Percentiles rank a stretch among this genome's conserved stretches.
Conservation (phyloP, 2,113 vertebrate genomes). For the Arenaria interpres region DNA sequence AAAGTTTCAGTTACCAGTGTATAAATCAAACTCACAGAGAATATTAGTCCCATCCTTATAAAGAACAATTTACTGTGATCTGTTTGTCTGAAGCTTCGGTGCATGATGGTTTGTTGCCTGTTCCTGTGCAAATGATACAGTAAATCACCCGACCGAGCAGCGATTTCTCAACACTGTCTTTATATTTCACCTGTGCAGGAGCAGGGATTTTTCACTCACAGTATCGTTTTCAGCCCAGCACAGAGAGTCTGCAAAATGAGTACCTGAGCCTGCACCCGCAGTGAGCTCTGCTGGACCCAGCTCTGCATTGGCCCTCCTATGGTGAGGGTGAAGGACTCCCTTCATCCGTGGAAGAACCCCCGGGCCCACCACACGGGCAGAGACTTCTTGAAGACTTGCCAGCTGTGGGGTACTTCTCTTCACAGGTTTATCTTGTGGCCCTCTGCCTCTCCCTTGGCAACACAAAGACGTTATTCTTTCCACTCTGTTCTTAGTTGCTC, state of each 20-base stretch:
- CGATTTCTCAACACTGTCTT: slow-evolving; percentile 11
- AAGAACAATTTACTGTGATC: slow-evolving; percentile 58
- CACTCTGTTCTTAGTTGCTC: not conserved
- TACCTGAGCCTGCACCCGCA: not conserved
- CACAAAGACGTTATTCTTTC: not conserved
- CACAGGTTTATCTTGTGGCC: fast-evolving
- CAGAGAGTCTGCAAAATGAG: not conserved
- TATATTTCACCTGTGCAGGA: slow-evolving; percentile 15
- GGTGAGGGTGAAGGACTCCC: not conserved
- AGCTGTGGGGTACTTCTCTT: not conserved
- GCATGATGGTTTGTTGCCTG: slow-evolving; percentile 3
- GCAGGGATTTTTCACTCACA: not conserved
- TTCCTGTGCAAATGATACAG: slow-evolving; percentile 38
- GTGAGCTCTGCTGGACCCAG: not conserved
- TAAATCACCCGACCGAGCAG: slow-evolving; percentile 6
- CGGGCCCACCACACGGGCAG: not conserved
- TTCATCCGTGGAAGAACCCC: not conserved
- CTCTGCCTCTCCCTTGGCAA: not conserved
- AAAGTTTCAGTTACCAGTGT: not conserved
- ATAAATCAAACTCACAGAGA: slow-evolving; percentile 49
- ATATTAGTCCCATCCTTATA: slow-evolving; percentile 48
- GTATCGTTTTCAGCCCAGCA: not conserved
- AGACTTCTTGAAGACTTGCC: not conserved
- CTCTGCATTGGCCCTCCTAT: not conserved
- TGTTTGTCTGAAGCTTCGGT: slow-evolving; percentile 26